phyloP scores from a whole-genome alignment of 2,888 invertebrate species.

The Hymenopus coronatus region DNA sequence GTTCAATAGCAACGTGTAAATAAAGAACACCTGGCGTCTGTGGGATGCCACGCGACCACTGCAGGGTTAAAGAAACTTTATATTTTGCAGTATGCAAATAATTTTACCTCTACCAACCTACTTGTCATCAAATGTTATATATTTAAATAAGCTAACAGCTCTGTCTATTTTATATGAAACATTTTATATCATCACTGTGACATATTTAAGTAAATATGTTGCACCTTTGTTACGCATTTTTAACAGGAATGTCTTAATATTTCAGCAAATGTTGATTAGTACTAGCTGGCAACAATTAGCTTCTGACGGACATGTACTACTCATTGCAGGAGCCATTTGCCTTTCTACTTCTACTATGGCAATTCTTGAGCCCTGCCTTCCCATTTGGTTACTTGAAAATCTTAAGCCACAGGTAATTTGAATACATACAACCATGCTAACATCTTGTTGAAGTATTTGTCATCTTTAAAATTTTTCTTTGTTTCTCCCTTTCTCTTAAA shows the following conservation, averaged over 20 bases:
- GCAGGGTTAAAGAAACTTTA: no score
- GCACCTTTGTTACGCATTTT: conserved; percentile 37
- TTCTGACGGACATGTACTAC: conserved; percentile 60
- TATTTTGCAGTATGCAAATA: no score
- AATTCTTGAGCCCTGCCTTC: conserved; percentile 77
- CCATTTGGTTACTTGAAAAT: conserved; percentile 72
- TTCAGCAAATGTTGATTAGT: not conserved
- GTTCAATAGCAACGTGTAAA: no score
- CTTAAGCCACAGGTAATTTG: conserved; percentile 51
- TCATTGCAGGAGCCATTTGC: conserved; percentile 67
- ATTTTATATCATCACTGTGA: not conserved
- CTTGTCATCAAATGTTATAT: no score
- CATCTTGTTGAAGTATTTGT: not conserved
- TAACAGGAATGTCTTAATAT: conserved; percentile 41
- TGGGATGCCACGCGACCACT: no score
- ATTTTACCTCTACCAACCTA: no score
- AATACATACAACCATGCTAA: not conserved
- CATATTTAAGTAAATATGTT: not conserved
- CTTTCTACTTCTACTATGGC: conserved; percentile 80
- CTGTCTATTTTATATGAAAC: not conserved
- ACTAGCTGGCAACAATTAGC: conserved; percentile 50
- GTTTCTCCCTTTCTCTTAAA: not conserved
- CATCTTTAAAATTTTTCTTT: not conserved
- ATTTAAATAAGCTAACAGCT: no score
- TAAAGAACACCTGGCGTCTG: no score